These are phyloP conservation scores for Rhodeus uyekii DNA, from an alignment of 2,797 vertebrate species.

Conservation along the genomic window DNA sequence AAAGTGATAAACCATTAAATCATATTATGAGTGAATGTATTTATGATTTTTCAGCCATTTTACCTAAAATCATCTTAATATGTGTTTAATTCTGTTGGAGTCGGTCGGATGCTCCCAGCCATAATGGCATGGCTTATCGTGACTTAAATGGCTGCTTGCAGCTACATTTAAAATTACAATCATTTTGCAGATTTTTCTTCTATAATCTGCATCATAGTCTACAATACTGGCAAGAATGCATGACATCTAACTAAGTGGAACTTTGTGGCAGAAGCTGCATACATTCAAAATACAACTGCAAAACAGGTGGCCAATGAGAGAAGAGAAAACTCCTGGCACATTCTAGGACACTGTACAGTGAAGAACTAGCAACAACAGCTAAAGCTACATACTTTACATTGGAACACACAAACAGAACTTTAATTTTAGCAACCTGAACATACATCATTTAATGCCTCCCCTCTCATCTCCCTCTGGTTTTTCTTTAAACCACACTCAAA, in stretches of 20 bases:
- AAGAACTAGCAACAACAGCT: not conserved
- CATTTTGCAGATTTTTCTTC: not conserved
- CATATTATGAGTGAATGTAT: too few relatives aligned
- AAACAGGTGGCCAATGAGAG: not conserved
- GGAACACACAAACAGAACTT: not conserved
- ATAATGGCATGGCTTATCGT: too few relatives aligned
- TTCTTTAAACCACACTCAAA: constrained; percentile 20
- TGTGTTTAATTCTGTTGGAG: too few relatives aligned
- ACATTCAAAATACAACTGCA: not conserved
- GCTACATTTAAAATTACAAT: not conserved
- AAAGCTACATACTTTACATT: not conserved
- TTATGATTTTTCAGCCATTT: too few relatives aligned
- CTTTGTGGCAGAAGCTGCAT: not conserved
- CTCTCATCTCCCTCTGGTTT: not conserved
- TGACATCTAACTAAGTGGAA: not conserved
- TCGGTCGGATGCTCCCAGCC: too few relatives aligned
- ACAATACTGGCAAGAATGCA: not conserved
- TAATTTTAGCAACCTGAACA: not conserved
- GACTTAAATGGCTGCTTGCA: too few relatives aligned
- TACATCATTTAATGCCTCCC: not conserved
- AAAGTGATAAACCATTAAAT: too few relatives aligned
- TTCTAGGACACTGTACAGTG: not conserved
- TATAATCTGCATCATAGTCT: not conserved
- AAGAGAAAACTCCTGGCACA: not conserved
- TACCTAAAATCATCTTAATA: too few relatives aligned